Percentiles rank a stretch among this genome's conserved stretches.
Conservation (phyloP, 1,140 invertebrate species). For the Drosophila novamexicana region DNA sequence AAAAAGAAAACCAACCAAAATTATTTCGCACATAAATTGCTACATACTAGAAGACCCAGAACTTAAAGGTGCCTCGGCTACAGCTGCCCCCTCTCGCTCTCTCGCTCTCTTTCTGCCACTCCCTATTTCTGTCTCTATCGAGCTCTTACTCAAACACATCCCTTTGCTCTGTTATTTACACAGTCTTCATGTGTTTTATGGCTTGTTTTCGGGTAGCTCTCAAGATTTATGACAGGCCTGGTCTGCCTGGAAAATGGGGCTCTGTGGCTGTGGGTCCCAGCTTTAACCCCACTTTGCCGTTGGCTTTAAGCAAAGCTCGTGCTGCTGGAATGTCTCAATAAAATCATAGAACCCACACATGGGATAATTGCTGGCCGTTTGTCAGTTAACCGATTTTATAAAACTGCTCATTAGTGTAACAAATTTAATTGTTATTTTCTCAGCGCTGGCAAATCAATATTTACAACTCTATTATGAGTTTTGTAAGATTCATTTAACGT, state of each 20-base stretch:
- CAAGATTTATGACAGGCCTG: slow-evolving; percentile 50
- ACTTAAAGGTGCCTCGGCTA: slow-evolving; percentile 57
- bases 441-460: slow-evolving; percentile 62
- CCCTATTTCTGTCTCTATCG: slow-evolving; percentile 20
- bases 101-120: background rate
- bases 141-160: slow-evolving; percentile 26
- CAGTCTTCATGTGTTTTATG: slow-evolving; percentile 81
- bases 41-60: slow-evolving; percentile 45
- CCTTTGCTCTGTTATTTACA: slow-evolving; percentile 70
- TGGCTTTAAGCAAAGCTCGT: slow-evolving; percentile 49
- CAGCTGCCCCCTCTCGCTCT: background rate
- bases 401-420: slow-evolving; percentile 37
- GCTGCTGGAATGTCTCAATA: slow-evolving; percentile 62
- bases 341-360: slow-evolving; percentile 30
- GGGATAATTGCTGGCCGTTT: slow-evolving; percentile 32
- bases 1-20: slow-evolving; percentile 30
- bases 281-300: slow-evolving; percentile 61
- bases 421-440: slow-evolving; percentile 34
- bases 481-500: slow-evolving; percentile 43
- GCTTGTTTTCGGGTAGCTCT: slow-evolving; percentile 64
- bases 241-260: slow-evolving; percentile 27
- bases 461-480: slow-evolving; percentile 64
- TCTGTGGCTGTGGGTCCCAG: slow-evolving; percentile 4
- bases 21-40: slow-evolving; percentile 71
- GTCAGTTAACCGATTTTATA: slow-evolving; percentile 30